phyloP scores from a whole-genome alignment of 2,888 invertebrate species.

The Lasioglossum marginatum region DNA sequence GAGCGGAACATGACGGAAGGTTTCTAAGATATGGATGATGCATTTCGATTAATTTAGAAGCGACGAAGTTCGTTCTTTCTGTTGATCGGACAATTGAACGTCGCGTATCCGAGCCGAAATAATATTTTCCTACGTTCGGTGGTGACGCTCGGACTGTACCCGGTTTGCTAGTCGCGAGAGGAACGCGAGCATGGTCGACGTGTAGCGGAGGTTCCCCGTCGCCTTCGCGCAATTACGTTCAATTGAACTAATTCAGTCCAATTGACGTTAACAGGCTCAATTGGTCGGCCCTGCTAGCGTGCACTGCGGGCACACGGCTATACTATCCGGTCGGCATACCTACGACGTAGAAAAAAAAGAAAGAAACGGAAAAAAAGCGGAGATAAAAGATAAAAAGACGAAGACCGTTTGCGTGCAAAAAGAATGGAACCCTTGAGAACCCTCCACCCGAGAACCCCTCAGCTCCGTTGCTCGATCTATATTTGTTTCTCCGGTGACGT shows the following conservation, averaged over 20 bases:
- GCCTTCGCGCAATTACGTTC: constrained; percentile 83
- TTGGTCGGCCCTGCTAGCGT: constrained; percentile 73
- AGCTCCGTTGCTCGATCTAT: constrained; percentile 20
- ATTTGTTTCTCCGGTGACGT: constrained; percentile 10
- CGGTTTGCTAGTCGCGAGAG: constrained; percentile 30
- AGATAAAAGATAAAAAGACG: constrained; percentile 20
- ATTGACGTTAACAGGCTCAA: constrained; percentile 84
- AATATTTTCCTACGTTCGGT: not conserved
- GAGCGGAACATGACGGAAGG: not conserved
- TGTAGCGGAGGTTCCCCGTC: constrained; percentile 81
- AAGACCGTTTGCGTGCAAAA: constrained; percentile 41
- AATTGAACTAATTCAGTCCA: constrained; percentile 84
- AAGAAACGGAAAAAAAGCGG: not conserved
- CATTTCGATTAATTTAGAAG: not conserved
- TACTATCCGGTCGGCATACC: constrained; percentile 68
- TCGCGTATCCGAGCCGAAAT: constrained; percentile 1
- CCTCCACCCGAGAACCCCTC: not conserved
- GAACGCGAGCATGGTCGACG: constrained; percentile 66
- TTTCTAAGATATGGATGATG: not conserved
- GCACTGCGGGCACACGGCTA: constrained; percentile 68
- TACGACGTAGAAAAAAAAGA: constrained; percentile 65
- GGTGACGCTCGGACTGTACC: constrained; percentile 36
- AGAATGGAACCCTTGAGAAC: constrained; percentile 22
- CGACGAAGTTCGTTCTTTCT: not conserved
- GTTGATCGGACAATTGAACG: not conserved